These are phyloP conservation scores for Cantharis rufa DNA, from an alignment of 2,888 invertebrate genomes.

Conservation along the genomic window DNA sequence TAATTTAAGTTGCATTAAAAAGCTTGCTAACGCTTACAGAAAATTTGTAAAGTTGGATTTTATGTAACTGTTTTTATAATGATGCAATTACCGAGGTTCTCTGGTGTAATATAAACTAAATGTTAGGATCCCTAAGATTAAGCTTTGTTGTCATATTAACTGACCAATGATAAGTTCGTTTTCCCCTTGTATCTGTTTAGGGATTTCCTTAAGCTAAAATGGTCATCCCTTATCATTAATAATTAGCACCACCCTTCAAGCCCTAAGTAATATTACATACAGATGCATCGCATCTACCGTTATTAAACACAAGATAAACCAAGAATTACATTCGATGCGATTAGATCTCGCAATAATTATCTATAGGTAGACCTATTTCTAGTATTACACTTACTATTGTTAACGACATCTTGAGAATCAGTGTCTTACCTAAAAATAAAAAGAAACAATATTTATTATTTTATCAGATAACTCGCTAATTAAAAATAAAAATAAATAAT, in stretches of 20 bases:
- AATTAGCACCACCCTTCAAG: conserved; percentile 22
- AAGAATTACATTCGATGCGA: not conserved
- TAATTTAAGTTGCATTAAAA: not conserved
- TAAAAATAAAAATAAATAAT: not conserved
- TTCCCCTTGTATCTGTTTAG: conserved; percentile 14
- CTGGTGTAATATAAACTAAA: not conserved
- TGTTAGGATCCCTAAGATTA: conserved; percentile 13
- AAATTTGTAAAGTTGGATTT: not conserved
- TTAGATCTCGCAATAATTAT: not conserved
- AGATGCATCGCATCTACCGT: conserved; percentile 1
- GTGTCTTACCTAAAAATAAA: conserved; percentile 18
- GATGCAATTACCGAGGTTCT: not conserved
- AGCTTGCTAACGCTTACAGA: not conserved
- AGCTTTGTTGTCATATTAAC: conserved; percentile 9
- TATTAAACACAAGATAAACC: conserved; percentile 6
- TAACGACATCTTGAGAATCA: not conserved
- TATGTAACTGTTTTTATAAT: not conserved
- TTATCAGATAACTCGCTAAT: not conserved
- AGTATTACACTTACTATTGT: not conserved
- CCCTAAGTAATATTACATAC: conserved; percentile 14
- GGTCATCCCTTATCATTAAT: conserved; percentile 20
- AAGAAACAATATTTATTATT: conserved; percentile 1
- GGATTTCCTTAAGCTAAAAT: conserved; percentile 21
- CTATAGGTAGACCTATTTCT: not conserved
- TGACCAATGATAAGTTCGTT: conserved; percentile 11